Conservation (phyloP, 2,113 vertebrate genomes). For the Carettochelys insculpta region DNA sequence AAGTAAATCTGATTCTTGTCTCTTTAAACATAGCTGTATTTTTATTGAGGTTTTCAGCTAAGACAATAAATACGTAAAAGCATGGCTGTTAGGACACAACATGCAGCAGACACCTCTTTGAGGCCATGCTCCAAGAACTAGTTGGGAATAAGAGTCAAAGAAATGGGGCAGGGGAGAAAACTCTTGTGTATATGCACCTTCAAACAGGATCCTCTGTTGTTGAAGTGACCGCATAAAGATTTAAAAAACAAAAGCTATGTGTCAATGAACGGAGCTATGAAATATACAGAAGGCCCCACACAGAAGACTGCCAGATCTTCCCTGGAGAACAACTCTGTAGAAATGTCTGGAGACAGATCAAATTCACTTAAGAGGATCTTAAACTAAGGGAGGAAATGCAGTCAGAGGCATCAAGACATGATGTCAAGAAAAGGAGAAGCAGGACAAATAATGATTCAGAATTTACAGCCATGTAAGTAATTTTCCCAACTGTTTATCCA, state of each 20-base stretch:
- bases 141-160: not conserved
- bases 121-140: too few species aligned
- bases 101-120: too few species aligned
- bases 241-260: not conserved
- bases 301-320: not conserved
- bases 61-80: fast-evolving
- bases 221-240: fast-evolving
- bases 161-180: fast-evolving
- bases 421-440: not conserved
- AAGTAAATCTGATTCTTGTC: not conserved
- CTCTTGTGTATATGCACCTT: not conserved
- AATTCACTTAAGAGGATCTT: not conserved
- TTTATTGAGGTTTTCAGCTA: not conserved
- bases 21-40: not conserved
- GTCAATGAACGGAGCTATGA: not conserved
- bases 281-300: too few species aligned
- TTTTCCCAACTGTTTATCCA: not conserved
- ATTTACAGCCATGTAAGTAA: not conserved
- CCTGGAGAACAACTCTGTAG: not conserved
- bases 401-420: fast-evolving
- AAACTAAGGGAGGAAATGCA: not conserved
- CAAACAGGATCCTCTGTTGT: not conserved
- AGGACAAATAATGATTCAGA: not conserved
- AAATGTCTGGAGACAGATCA: not conserved
- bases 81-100: too few species aligned